Evolutionary conservation across 2,113 vertebrate species (phyloP).

Genomic region (Hydropotes inermis): DNA sequence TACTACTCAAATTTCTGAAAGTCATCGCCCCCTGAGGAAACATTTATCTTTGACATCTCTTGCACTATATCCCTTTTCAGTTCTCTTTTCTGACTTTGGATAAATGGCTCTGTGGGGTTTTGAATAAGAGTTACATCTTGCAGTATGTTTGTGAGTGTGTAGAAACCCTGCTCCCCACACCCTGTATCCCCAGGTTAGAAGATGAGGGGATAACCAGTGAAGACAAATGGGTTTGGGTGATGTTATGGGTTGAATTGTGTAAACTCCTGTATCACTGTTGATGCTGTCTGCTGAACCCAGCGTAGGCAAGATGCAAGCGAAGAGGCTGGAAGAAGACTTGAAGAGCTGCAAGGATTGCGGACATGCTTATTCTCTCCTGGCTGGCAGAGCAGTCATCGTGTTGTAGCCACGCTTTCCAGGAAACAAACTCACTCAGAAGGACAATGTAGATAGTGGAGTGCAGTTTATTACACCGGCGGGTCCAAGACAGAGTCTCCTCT

Average conservation of each 20-base stretch:
- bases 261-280: neutral
- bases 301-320: neutral
- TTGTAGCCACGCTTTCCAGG: too few species aligned
- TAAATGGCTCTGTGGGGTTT: conserved; percentile 33
- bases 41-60: conserved; percentile 45
- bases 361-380: neutral
- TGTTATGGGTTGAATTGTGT: neutral
- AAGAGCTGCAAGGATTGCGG: neutral
- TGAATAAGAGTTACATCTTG: neutral
- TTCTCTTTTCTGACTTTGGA: neutral
- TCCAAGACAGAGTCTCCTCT: too few species aligned
- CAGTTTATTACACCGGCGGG: too few species aligned
- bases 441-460: too few species aligned
- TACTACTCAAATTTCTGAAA: conserved; percentile 15
- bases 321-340: neutral
- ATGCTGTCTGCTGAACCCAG: neutral
- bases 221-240: neutral
- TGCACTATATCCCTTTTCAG: neutral
- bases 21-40: neutral
- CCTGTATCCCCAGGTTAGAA: neutral
- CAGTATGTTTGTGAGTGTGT: neutral
- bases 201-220: neutral
- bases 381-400: neutral
- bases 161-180: neutral
- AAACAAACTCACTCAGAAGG: too few species aligned